These are phyloP conservation scores for Heliconius hewitsoni DNA, from an alignment of 1,140 invertebrate species.

Conservation along the genomic window DNA sequence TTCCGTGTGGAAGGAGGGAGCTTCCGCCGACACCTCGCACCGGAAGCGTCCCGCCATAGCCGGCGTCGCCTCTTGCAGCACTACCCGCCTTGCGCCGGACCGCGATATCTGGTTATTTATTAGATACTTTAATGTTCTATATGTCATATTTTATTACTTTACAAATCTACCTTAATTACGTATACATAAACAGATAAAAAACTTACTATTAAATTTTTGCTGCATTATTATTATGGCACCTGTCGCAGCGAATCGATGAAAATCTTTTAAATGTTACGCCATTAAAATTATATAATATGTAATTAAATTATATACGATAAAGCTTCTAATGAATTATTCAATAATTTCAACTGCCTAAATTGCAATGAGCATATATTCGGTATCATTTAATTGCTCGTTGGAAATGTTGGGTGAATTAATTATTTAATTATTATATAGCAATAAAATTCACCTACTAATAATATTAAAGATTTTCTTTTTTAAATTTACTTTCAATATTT, in stretches of 20 bases:
- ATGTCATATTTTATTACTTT: background rate
- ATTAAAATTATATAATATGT: background rate
- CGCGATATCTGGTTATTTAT: constrained; percentile 72
- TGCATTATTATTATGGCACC: background rate
- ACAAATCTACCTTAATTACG: background rate
- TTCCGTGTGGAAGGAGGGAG: constrained; percentile 83
- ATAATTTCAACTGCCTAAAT: constrained; percentile 15
- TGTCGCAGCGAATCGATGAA: background rate
- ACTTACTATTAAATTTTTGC: background rate
- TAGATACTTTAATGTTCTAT: constrained; percentile 3
- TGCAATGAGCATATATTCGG: constrained; percentile 8
- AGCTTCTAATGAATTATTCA: constrained; percentile 11
- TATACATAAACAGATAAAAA: background rate
- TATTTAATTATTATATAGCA: background rate
- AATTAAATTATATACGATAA: constrained; percentile 1
- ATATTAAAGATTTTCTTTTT: background rate
- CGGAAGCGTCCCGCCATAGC: constrained; percentile 83
- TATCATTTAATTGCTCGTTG: background rate
- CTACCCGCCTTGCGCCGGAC: constrained; percentile 80
- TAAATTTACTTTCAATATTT: background rate
- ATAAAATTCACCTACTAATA: background rate
- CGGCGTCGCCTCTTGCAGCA: constrained; percentile 79
- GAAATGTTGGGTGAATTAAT: background rate
- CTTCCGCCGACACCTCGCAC: constrained; percentile 84
- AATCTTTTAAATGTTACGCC: background rate